Evolutionary conservation across 2,113 vertebrate genomes (phyloP).

Genomic region (Anoplopoma fimbria): DNA sequence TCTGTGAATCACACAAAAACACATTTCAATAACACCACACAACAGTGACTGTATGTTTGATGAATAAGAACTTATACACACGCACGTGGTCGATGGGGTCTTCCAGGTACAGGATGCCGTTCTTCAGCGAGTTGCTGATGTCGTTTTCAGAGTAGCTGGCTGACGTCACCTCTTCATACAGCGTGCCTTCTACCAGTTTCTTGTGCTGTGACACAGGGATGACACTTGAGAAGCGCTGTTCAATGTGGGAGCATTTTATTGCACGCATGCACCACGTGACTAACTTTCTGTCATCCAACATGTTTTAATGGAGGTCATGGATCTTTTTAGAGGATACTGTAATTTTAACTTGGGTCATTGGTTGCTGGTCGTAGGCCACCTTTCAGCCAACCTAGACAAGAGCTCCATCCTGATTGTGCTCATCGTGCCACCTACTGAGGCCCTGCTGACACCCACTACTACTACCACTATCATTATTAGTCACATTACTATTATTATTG

Average conservation of each 20-base stretch:
- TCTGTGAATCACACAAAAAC: slow-evolving; percentile 71
- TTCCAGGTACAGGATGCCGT: slow-evolving; percentile 90
- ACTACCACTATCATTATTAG: too few relatives aligned
- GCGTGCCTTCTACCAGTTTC: slow-evolving; percentile 89
- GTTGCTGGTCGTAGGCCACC: too few relatives aligned
- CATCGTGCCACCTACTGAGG: too few relatives aligned
- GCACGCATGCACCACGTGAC: background rate
- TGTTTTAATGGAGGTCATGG: background rate
- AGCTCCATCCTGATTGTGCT: background rate
- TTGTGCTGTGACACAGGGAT: slow-evolving; percentile 83
- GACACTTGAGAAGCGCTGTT: background rate
- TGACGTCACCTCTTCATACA: slow-evolving; percentile 87
- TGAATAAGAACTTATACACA: background rate
- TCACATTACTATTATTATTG: too few relatives aligned
- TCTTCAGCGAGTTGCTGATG: slow-evolving; percentile 92
- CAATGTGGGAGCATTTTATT: background rate
- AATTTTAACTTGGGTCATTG: background rate
- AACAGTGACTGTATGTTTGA: background rate
- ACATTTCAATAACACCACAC: background rate
- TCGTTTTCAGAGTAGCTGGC: slow-evolving; percentile 90
- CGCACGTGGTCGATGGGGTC: slow-evolving; percentile 90
- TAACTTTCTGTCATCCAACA: background rate
- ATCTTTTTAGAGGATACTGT: background rate
- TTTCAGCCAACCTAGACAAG: too few relatives aligned
- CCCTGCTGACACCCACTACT: too few relatives aligned